phyloP scores from a whole-genome alignment of 2,888 invertebrate genomes.

The Baronia brevicornis region DNA sequence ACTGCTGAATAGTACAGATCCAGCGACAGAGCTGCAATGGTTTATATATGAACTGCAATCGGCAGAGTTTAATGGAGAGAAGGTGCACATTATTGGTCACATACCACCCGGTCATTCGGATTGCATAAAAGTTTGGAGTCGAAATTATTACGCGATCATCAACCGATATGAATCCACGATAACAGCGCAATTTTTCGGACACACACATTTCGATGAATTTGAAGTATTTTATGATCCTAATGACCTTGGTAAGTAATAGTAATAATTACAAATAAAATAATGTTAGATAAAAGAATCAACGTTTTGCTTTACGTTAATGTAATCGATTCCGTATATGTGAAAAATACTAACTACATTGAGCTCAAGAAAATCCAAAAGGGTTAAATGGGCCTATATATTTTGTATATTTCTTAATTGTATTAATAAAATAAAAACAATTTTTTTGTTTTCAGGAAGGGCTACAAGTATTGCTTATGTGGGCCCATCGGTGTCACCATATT shows the following conservation, averaged over 20 bases:
- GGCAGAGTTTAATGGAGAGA: conserved; percentile 94
- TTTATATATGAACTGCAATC: conserved; percentile 94
- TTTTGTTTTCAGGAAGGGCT: conserved; percentile 78
- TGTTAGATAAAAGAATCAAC: no score
- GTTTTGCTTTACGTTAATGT: no score
- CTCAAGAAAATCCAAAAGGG: no score
- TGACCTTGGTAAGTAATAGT: conserved; percentile 80
- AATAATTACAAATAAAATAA: no score
- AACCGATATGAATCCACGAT: conserved; percentile 93
- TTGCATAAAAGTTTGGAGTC: conserved; percentile 96
- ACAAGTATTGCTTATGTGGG: conserved; percentile 93
- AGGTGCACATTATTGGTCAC: conserved; percentile 98
- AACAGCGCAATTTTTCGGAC: conserved; percentile 95
- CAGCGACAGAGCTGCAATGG: conserved; percentile 96
- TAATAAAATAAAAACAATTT: conserved; percentile 4
- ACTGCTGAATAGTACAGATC: conserved; percentile 95
- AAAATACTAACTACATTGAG: no score
- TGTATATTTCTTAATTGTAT: conserved; percentile 7
- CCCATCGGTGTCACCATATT: conserved; percentile 96
- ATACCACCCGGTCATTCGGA: conserved; percentile 96
- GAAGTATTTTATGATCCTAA: conserved; percentile 93
- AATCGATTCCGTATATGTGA: no score
- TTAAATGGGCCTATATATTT: background rate
- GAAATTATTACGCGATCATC: conserved; percentile 93
- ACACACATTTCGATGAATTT: conserved; percentile 95